Conservation (phyloP, 2,797 vertebrate genomes). For the Leptodactylus fallax region DNA sequence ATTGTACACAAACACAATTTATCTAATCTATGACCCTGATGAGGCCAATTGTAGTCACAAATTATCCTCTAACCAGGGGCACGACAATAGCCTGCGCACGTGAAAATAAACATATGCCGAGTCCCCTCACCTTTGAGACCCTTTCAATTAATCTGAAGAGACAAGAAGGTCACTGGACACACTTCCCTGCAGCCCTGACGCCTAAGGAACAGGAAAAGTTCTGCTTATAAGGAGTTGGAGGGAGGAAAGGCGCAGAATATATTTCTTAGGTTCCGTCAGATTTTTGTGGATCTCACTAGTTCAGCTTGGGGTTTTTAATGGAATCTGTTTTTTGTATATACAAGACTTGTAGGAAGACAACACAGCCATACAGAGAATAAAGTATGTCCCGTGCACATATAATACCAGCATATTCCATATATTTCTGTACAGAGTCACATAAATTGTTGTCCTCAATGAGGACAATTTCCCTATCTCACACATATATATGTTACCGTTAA, state of each 20-base stretch:
- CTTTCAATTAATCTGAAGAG: background rate
- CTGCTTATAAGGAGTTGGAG: background rate
- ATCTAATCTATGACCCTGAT: background rate
- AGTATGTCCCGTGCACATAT: too few species aligned
- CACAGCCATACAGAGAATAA: too few species aligned
- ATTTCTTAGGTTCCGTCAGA: too few species aligned
- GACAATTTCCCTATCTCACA: too few species aligned
- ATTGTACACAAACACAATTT: background rate
- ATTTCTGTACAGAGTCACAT: too few species aligned
- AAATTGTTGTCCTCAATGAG: too few species aligned
- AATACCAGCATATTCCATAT: too few species aligned
- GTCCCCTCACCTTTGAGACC: background rate
- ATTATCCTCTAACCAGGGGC: background rate
- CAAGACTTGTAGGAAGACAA: too few species aligned
- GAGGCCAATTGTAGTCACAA: background rate
- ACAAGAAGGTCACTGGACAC: conserved; percentile 5
- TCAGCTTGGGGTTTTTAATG: too few species aligned
- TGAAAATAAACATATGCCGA: background rate
- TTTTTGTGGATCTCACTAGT: too few species aligned
- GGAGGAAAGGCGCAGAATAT: background rate
- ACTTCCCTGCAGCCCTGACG: background rate
- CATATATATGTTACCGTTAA: too few species aligned
- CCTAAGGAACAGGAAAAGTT: background rate
- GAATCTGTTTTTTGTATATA: too few species aligned
- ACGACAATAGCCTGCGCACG: background rate